Evolutionary conservation across 2,113 vertebrate species (phyloP).

Genomic region (Struthio camelus): DNA sequence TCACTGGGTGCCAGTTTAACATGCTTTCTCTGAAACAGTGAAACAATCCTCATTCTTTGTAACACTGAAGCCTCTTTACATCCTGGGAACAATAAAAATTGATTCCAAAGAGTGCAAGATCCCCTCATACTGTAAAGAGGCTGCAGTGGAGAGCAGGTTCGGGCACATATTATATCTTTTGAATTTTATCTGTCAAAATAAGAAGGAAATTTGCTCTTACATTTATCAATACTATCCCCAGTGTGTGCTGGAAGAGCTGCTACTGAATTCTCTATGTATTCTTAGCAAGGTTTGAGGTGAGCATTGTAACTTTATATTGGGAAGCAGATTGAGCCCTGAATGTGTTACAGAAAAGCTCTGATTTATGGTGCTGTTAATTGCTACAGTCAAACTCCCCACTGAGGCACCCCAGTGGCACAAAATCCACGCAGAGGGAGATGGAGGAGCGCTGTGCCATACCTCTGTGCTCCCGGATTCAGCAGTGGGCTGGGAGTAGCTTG

Average conservation of each 20-base stretch:
- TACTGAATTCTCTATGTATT: background rate
- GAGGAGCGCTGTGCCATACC: background rate
- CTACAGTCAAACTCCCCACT: background rate
- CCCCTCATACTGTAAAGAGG: background rate
- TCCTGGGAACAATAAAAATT: background rate
- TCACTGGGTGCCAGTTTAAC: background rate
- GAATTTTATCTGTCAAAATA: background rate
- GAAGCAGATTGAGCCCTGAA: background rate
- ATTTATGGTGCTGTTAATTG: background rate
- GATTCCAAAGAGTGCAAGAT: background rate
- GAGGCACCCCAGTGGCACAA: background rate
- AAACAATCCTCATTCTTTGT: background rate
- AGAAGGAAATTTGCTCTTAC: background rate
- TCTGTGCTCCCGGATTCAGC: background rate
- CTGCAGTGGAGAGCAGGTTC: background rate
- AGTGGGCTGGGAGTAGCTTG: constrained; percentile 3
- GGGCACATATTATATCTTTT: background rate
- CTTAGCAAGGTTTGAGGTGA: background rate
- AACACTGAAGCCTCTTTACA: background rate
- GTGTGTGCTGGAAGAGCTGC: background rate
- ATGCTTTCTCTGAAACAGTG: background rate
- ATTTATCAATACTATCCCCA: background rate
- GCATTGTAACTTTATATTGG: background rate
- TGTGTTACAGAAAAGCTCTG: background rate
- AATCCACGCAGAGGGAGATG: background rate